Percentiles rank a stretch among this genome's conserved stretches.
These are phyloP conservation scores for Carpatolechia fugitivella DNA, from an alignment of 2,888 invertebrate genomes.

Conservation along the genomic window DNA sequence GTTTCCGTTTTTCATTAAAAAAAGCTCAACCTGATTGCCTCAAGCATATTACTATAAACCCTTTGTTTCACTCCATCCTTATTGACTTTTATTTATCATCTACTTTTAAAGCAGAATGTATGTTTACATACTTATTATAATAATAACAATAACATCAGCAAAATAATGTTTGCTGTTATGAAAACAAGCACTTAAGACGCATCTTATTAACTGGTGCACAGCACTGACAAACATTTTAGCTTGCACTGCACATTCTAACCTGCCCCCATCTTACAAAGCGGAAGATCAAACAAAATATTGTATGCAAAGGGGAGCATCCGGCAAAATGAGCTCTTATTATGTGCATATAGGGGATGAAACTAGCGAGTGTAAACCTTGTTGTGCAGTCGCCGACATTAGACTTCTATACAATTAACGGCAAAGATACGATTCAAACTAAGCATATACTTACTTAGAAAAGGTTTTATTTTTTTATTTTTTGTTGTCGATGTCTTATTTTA, in stretches of 20 bases:
- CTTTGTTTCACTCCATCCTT: too few relatives aligned
- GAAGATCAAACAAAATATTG: conserved; percentile 74
- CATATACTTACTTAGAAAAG: too few relatives aligned
- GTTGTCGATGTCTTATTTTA: too few relatives aligned
- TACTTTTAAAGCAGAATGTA: too few relatives aligned
- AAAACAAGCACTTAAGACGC: background rate
- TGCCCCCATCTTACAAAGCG: conserved; percentile 40
- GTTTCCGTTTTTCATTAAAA: too few relatives aligned
- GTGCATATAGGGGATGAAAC: conserved; percentile 56
- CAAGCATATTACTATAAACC: too few relatives aligned
- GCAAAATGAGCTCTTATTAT: conserved; percentile 61
- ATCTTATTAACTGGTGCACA: conserved; percentile 3
- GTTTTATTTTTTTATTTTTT: too few relatives aligned
- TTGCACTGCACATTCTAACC: conserved; percentile 32
- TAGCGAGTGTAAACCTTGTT: conserved; percentile 48
- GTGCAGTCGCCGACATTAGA: background rate
- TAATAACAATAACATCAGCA: background rate
- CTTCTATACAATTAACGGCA: background rate
- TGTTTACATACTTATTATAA: too few relatives aligned
- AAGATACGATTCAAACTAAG: too few relatives aligned
- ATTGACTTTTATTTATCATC: too few relatives aligned
- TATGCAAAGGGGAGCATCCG: conserved; percentile 58
- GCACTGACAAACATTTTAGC: conserved; percentile 21
- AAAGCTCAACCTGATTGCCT: too few relatives aligned
- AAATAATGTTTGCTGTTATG: background rate